These are phyloP conservation scores for Stictocephala bisonia DNA, from an alignment of 2,888 invertebrate species.

Conservation along the genomic window DNA sequence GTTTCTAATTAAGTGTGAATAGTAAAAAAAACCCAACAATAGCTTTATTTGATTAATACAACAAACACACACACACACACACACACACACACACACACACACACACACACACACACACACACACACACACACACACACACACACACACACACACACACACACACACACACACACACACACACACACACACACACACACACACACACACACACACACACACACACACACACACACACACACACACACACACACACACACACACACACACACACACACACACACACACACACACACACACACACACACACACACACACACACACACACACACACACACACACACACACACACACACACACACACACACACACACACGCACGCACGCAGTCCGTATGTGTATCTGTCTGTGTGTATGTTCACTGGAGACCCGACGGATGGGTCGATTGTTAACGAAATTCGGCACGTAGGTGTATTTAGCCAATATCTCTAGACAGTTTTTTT, in stretches of 20 bases:
- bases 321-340: slow-evolving; percentile 9
- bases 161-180: not conserved
- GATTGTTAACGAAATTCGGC: too few species aligned
- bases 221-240: not conserved
- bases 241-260: not conserved
- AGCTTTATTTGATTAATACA: too few species aligned
- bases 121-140: not conserved
- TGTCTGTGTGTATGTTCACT: too few species aligned
- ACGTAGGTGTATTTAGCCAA: too few species aligned
- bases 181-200: not conserved
- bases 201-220: not conserved
- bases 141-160: not conserved
- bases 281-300: not conserved
- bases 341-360: slow-evolving; percentile 4
- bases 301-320: slow-evolving; percentile 9
- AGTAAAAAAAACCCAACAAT: too few species aligned
- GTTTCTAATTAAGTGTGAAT: too few species aligned
- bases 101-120: slow-evolving; percentile 13
- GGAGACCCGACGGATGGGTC: too few species aligned
- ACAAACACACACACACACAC: too few species aligned
- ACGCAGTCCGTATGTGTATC: too few species aligned
- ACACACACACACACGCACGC: slow-evolving; percentile 13
- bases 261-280: not conserved
- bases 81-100: slow-evolving; percentile 38
- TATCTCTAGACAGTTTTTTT: too few species aligned